phyloP scores from a whole-genome alignment of 2,888 invertebrate genomes.

The Thecophora atra region DNA sequence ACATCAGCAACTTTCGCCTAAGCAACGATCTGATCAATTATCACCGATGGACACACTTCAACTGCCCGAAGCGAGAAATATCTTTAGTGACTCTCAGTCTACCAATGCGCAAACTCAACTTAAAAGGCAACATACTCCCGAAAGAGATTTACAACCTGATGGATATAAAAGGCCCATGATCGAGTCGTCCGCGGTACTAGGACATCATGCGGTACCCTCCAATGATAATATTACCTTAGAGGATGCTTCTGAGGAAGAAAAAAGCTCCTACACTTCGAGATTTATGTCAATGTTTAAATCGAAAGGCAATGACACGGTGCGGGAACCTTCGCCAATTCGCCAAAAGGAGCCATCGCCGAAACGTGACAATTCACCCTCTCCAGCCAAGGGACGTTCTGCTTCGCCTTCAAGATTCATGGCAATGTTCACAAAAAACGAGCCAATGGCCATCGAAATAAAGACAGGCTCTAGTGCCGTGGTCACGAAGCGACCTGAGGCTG shows the following conservation, averaged over 20 bases:
- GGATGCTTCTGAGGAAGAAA: constrained; percentile 52
- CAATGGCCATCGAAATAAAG: constrained; percentile 53
- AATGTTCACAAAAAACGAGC: constrained; percentile 52
- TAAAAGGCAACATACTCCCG: constrained; percentile 58
- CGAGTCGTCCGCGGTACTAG: constrained; percentile 23
- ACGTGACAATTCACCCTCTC: constrained; percentile 45
- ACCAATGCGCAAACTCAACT: constrained; percentile 43
- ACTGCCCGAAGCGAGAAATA: constrained; percentile 41
- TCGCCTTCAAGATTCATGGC: constrained; percentile 52
- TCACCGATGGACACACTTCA: constrained; percentile 49
- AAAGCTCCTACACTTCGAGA: constrained; percentile 57
- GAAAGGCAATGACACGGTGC: constrained; percentile 48
- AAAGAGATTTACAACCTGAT: constrained; percentile 52
- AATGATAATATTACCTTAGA: constrained; percentile 43
- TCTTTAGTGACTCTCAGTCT: not conserved
- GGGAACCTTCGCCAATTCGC: constrained; percentile 30
- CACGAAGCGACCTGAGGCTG: constrained; percentile 53
- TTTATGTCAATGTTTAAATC: constrained; percentile 59
- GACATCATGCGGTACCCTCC: constrained; percentile 37
- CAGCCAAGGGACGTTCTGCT: constrained; percentile 48
- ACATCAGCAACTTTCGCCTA: constrained; percentile 43
- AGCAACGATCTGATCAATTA: constrained; percentile 25
- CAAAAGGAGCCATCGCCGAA: constrained; percentile 49
- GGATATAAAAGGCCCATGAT: constrained; percentile 43
- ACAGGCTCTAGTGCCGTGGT: constrained; percentile 48